These are phyloP conservation scores for Ianthella basta DNA, from an alignment of 37 sponge, comb jelly and placozoan genomes.

Conservation along the genomic window DNA sequence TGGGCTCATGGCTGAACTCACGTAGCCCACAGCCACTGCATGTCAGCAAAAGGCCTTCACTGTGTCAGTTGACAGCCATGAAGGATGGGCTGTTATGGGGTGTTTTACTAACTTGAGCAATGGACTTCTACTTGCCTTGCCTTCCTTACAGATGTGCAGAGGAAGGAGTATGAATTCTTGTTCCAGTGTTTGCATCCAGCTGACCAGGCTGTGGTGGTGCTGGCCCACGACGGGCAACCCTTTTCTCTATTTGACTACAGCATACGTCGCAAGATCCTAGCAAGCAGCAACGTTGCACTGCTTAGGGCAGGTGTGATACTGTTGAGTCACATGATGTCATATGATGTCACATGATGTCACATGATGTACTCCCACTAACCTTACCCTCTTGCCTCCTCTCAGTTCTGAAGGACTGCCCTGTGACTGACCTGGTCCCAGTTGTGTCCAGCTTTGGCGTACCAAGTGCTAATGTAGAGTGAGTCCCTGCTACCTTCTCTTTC, in stretches of 20 bases:
- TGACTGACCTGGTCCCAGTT: neutral
- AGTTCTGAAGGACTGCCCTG: conserved; percentile 5
- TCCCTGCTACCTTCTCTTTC: too few relatives aligned
- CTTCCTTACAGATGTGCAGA: too few relatives aligned
- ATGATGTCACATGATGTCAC: neutral
- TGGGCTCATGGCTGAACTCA: neutral
- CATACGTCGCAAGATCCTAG: neutral
- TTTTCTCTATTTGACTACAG: neutral
- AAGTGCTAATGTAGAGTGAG: neutral
- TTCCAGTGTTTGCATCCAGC: too few relatives aligned
- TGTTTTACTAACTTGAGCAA: too few relatives aligned
- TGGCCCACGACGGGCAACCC: neutral
- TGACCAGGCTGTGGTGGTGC: neutral
- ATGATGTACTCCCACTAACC: neutral
- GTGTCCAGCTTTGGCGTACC: conserved; percentile 5
- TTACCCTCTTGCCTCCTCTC: neutral
- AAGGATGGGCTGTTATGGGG: too few relatives aligned
- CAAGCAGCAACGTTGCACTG: neutral
- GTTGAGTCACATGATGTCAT: neutral
- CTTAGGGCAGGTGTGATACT: neutral
- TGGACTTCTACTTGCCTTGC: too few relatives aligned
- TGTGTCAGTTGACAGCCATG: too few relatives aligned
- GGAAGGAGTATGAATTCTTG: too few relatives aligned
- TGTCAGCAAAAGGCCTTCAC: too few relatives aligned
- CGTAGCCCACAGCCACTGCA: too few relatives aligned